phyloP scores from a whole-genome alignment of 1,140 invertebrate genomes.

The Papilio polytes region DNA sequence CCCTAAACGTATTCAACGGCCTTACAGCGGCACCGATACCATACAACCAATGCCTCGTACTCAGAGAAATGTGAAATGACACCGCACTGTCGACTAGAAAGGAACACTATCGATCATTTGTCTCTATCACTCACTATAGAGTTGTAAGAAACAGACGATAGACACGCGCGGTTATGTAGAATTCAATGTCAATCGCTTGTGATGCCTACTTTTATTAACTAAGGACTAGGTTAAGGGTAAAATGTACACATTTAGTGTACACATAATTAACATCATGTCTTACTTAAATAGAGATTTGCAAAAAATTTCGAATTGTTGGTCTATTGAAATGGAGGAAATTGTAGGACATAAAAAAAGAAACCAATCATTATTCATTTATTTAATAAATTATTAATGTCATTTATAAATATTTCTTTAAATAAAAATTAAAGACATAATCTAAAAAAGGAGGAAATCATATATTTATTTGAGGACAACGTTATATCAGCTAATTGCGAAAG shows the following conservation, averaged over 20 bases:
- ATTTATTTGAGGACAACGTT: background rate
- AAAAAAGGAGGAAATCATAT: background rate
- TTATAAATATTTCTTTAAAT: background rate
- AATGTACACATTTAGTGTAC: background rate
- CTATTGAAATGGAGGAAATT: too few relatives aligned
- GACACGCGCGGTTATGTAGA: constrained; percentile 73
- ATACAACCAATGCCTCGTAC: constrained; percentile 61
- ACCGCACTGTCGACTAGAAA: constrained; percentile 69
- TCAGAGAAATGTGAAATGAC: constrained; percentile 77
- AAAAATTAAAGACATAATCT: background rate
- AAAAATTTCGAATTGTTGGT: too few relatives aligned
- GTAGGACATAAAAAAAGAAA: too few relatives aligned
- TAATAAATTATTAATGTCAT: background rate
- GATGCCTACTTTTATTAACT: constrained; percentile 12
- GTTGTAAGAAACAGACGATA: constrained; percentile 59
- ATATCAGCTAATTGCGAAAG: constrained; percentile 18
- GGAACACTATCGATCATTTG: constrained; percentile 62
- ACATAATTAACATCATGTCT: too few relatives aligned
- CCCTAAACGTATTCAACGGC: constrained; percentile 69
- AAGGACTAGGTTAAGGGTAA: background rate
- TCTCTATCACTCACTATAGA: constrained; percentile 60
- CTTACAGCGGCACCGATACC: constrained; percentile 74
- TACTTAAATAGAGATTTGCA: too few relatives aligned
- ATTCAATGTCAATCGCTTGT: constrained; percentile 67
- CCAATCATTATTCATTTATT: too few relatives aligned